Base-by-base conservation (phyloP, 2,888 invertebrate genomes). In the Agonopterix alstromeriana region DNA sequence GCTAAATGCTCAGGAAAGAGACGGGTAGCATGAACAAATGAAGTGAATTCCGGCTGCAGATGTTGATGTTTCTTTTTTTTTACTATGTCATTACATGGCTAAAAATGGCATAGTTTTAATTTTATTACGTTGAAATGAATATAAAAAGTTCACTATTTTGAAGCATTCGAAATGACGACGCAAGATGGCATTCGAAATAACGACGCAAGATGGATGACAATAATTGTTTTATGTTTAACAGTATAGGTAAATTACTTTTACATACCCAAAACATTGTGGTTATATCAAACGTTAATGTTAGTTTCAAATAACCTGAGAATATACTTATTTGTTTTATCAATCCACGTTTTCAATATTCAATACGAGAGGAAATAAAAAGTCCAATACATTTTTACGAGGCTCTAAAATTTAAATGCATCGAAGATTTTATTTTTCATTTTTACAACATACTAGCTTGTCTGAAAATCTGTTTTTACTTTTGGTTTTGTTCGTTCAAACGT, bases 381-480 rank as follows among this genome's bases (percentile, higher is more conserved):
- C 53, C 55, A 58, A 67, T 67, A 27, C 27, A 61, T 67, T 73
- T 50, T 77, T 73, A 79, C 63, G 72, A 69, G 50, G 60, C 62
- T 63, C 63, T 75, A 65, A 76, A 74, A 68, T 58, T 69, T 68
- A 67, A 61, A 71, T 69, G 61, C 50, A 53, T 51, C 53, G 52
- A 58, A 63, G 52, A 56, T 52, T 63, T 61, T 56, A 51, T 57
- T 53, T 54, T 27, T 50, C 38, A 38, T 38, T 38, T 38, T 38
- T 38, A 10, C 38, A 38, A 10, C 38, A 10, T 4, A 38, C 38
- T 10, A 2, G 10, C 10, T 38, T 38, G 10, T n/a, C 10, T 38
- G n/a, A 10, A n/a, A 38, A 38, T 38, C n/a, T 38, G 38, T 38
- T 38, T 38, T 38, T 38, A 38, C 38, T n/a, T 38, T 10, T 38